phyloP scores from a whole-genome alignment of 2,888 invertebrate genomes.

The Drosophila fungiperda region DNA sequence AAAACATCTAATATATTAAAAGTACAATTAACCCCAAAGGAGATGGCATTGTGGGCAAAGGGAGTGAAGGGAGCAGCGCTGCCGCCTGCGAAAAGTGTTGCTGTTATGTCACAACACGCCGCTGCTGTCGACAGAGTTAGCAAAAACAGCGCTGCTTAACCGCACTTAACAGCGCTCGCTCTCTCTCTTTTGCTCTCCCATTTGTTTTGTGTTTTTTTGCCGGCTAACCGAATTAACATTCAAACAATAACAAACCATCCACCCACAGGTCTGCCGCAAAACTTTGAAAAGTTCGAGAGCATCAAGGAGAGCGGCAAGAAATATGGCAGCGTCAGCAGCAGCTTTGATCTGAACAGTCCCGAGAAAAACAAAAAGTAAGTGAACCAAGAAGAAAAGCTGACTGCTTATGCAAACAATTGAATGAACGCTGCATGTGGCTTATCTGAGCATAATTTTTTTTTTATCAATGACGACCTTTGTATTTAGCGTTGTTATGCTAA shows the following conservation, averaged over 20 bases:
- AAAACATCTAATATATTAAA: slow-evolving; percentile 23
- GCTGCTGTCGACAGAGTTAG: slow-evolving; percentile 44
- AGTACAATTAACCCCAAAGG: slow-evolving; percentile 49
- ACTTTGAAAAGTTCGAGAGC: slow-evolving; percentile 91
- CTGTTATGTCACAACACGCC: slow-evolving; percentile 82
- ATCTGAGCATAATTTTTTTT: slow-evolving; percentile 40
- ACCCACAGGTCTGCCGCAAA: slow-evolving; percentile 90
- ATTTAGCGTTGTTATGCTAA: slow-evolving; percentile 66
- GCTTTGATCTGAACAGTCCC: slow-evolving; percentile 89
- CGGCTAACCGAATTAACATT: slow-evolving; percentile 60
- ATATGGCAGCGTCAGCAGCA: slow-evolving; percentile 70
- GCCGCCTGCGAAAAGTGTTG: slow-evolving; percentile 54
- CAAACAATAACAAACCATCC: slow-evolving; percentile 57
- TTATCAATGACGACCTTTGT: slow-evolving; percentile 53
- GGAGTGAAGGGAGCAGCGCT: slow-evolving; percentile 25
- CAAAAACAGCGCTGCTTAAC: slow-evolving; percentile 43
- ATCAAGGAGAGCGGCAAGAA: slow-evolving; percentile 90
- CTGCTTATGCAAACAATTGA: slow-evolving; percentile 59
- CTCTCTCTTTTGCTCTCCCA: slow-evolving; percentile 26
- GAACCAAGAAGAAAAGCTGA: not conserved
- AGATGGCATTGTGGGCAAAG: not conserved
- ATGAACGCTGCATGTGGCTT: slow-evolving; percentile 44
- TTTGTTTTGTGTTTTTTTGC: slow-evolving; percentile 52
- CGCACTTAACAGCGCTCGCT: slow-evolving; percentile 13
- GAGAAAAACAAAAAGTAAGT: slow-evolving; percentile 88